Evolutionary conservation across 2,113 vertebrate genomes (phyloP), one percentile per base, ranked within the genome.

Genomic region (Pseudorectes ferrugineus): DNA sequence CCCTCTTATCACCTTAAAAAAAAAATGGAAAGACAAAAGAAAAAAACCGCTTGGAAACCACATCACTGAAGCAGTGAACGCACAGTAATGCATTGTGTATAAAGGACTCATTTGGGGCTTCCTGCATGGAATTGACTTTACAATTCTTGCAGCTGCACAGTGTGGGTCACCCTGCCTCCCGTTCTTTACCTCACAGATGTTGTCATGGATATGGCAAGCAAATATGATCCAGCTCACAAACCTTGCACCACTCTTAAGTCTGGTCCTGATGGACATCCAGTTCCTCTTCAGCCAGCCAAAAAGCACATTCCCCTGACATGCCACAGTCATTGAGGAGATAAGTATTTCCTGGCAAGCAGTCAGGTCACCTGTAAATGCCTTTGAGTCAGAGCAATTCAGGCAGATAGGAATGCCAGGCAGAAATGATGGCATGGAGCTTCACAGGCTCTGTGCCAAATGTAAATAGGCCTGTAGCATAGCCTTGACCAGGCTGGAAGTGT

Each of bases 361-460:
- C 80, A 67, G 80, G 59, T 96, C 57, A 96, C 89, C 87, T 93
- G 81, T 67, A 91, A 78, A 78, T 19, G 77, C 48, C 36, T 18
- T 68, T 40, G 23, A 75, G 31, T 71, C 74, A 81, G 33, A 96
- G 48, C 59, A 73, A 14, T 18, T 24, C 12, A 51, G 51, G 54
- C 54, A 95, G 63, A 46, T 54, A 77, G 72, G 54, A 89, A 80
- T 33, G 68, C 46, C 93, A 89, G 49, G 24, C 55, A 94, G 70
- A 91, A 93, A 78, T 13, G n/a, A 78, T 26, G 57, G 70, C 89
- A 65, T 28, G 61, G 79, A 87, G 52, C 59, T 51, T 81, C 65
- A 36, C 3, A 11, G 77, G 73, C 75, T 70, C 58, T 14, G 23
- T 66, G 79, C 72, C 84, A 89, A 80, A 78, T 18, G 12, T 78